Conservation (phyloP, 2,888 invertebrate species). For the Conus canariensis region DNA sequence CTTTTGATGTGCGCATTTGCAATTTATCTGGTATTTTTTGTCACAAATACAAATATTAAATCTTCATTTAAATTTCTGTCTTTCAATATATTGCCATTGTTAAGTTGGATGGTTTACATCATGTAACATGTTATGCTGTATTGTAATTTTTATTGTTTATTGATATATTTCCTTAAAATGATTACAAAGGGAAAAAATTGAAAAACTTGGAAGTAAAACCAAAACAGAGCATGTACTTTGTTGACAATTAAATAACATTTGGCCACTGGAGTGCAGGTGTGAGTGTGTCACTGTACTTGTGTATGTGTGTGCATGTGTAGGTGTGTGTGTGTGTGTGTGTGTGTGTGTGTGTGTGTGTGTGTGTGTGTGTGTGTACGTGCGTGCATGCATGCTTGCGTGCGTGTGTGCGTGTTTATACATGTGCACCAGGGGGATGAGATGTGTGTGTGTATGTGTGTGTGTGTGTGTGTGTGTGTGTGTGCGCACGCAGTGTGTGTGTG, state of each 20-base stretch:
- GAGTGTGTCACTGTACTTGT: not conserved
- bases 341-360: slow-evolving; percentile 6
- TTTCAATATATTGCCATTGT: no score
- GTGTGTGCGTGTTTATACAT: not conserved
- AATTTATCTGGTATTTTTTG: no score
- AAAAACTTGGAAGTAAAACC: not conserved
- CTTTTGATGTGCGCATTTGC: no score
- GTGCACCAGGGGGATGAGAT: not conserved
- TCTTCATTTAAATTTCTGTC: no score
- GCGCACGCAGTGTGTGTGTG: not conserved
- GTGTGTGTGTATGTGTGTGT: not conserved
- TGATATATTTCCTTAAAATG: no score
- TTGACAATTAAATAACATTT: not conserved
- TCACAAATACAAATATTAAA: no score
- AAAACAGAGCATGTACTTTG: not conserved
- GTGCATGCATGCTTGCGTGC: not conserved
- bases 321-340: slow-evolving; percentile 27
- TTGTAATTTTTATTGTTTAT: no score
- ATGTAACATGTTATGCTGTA: no score
- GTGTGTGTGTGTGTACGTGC: not conserved
- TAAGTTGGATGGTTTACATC: no score
- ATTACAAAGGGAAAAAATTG: no score
- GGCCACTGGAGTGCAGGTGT: not conserved
- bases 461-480: not conserved
- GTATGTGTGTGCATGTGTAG: not conserved